A percentile compares a stretch with the other conserved stretches of the same genome.
phyloP scores from a whole-genome alignment of 1,140 invertebrate genomes.

The Arctopsyche grandis region DNA sequence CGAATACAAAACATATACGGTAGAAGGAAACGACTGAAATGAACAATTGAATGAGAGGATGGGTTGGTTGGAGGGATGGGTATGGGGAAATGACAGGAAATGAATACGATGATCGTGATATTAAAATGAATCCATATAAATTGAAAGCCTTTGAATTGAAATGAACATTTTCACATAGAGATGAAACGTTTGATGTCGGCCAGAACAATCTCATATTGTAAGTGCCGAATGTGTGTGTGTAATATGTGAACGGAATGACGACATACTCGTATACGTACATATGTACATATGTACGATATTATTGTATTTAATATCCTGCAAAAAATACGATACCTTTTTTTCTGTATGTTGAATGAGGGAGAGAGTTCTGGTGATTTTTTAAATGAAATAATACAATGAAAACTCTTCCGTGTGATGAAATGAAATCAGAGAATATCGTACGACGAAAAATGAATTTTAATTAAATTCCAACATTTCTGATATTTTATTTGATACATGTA shows the following conservation, averaged over 20 bases:
- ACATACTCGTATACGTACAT: background rate
- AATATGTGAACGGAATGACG: background rate
- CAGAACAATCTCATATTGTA: conserved; percentile 20
- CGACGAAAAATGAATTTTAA: too few relatives aligned
- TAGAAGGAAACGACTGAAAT: background rate
- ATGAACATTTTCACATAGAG: conserved; percentile 44
- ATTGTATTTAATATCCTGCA: too few relatives aligned
- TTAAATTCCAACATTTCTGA: too few relatives aligned
- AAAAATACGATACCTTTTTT: too few relatives aligned
- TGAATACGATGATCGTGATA: conserved; percentile 47
- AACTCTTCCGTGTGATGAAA: too few relatives aligned
- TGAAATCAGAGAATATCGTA: too few relatives aligned
- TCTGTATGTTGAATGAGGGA: too few relatives aligned
- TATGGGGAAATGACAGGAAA: conserved; percentile 34
- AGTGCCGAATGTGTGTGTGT: background rate
- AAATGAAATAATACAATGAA: too few relatives aligned
- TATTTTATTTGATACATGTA: too few relatives aligned
- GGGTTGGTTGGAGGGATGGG: background rate
- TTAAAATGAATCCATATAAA: conserved; percentile 49
- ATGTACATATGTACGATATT: background rate
- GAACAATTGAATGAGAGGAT: conserved; percentile 28
- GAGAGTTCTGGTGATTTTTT: too few relatives aligned
- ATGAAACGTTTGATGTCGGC: conserved; percentile 42
- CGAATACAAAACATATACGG: background rate
- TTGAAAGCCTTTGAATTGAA: conserved; percentile 46